phyloP scores from a whole-genome alignment of 2,888 invertebrate genomes.

The Andrena bicolor region DNA sequence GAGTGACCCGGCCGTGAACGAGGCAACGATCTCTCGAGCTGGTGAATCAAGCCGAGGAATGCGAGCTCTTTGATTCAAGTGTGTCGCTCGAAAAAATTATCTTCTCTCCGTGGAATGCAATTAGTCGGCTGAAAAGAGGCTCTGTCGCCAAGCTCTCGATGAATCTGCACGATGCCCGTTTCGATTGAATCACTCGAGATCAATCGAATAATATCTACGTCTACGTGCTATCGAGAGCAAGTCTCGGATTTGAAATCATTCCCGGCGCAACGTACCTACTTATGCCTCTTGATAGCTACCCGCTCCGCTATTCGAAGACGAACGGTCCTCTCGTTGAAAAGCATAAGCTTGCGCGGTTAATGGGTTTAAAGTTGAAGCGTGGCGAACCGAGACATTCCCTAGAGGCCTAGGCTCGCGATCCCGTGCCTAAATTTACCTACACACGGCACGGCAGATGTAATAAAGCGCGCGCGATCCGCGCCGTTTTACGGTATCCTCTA shows the following conservation, averaged over 20 bases:
- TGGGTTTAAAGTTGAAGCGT: slow-evolving; percentile 38
- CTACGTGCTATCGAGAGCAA: too few species aligned
- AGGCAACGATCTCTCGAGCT: slow-evolving; percentile 53
- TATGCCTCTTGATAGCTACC: too few species aligned
- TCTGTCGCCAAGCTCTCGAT: slow-evolving; percentile 29
- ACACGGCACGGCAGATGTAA: slow-evolving; percentile 49
- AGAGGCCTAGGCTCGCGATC: slow-evolving; percentile 38
- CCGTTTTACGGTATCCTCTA: slow-evolving; percentile 61
- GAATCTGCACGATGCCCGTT: neutral
- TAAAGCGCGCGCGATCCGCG: slow-evolving; percentile 51
- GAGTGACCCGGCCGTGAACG: slow-evolving; percentile 52
- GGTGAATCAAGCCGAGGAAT: slow-evolving; percentile 56
- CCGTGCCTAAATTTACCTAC: slow-evolving; percentile 68
- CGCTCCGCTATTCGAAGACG: too few species aligned
- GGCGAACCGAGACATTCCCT: slow-evolving; percentile 26
- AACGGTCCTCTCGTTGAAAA: neutral
- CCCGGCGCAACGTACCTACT: too few species aligned
- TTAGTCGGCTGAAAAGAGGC: slow-evolving; percentile 33
- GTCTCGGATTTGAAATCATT: too few species aligned
- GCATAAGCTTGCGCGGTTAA: neutral
- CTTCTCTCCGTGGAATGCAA: slow-evolving; percentile 18
- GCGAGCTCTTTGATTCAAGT: slow-evolving; percentile 41
- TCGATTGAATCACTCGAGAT: neutral
- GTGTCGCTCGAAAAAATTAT: slow-evolving; percentile 35
- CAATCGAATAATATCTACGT: too few species aligned